phyloP scores from a whole-genome alignment of 2,113 vertebrate species.

The Sander vitreus region DNA sequence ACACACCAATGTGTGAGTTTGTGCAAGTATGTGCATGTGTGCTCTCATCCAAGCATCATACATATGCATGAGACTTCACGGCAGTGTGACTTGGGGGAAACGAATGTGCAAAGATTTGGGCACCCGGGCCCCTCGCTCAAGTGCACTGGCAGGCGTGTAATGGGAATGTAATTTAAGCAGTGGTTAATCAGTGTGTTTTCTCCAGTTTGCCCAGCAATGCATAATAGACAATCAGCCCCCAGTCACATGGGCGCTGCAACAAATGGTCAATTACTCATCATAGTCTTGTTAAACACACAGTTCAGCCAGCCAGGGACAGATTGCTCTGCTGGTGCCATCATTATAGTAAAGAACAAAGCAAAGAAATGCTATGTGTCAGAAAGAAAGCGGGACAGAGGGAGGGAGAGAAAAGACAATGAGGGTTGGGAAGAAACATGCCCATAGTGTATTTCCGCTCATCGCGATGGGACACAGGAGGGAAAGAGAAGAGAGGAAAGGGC shows the following conservation, averaged over 20 bases:
- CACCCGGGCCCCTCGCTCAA: conserved; percentile 64
- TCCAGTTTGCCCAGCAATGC: conserved; percentile 72
- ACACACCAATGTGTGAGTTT: conserved; percentile 36
- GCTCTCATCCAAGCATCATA: conserved; percentile 52
- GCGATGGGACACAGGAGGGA: conserved; percentile 40
- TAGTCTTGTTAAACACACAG: conserved; percentile 81
- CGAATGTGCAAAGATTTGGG: conserved; percentile 65
- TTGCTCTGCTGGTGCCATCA: conserved; percentile 75
- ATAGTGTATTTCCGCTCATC: conserved; percentile 36
- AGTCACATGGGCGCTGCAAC: conserved; percentile 73
- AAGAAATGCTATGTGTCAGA: conserved; percentile 57
- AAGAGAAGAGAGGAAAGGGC: conserved; percentile 21
- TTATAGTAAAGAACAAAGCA: conserved; percentile 73
- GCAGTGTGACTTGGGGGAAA: conserved; percentile 71
- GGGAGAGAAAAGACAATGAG: conserved; percentile 35
- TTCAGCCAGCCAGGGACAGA: conserved; percentile 74
- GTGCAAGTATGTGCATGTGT: conserved; percentile 49
- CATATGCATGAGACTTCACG: conserved; percentile 74
- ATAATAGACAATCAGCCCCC: conserved; percentile 81
- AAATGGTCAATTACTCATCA: conserved; percentile 84
- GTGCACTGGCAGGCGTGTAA: conserved; percentile 69
- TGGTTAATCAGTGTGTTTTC: conserved; percentile 82
- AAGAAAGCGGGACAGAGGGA: conserved; percentile 23
- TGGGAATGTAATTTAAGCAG: conserved; percentile 78
- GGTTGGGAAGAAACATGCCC: conserved; percentile 14